Evolutionary conservation across 1,140 invertebrate species (phyloP).

Genomic region (Penaeus indicus): DNA sequence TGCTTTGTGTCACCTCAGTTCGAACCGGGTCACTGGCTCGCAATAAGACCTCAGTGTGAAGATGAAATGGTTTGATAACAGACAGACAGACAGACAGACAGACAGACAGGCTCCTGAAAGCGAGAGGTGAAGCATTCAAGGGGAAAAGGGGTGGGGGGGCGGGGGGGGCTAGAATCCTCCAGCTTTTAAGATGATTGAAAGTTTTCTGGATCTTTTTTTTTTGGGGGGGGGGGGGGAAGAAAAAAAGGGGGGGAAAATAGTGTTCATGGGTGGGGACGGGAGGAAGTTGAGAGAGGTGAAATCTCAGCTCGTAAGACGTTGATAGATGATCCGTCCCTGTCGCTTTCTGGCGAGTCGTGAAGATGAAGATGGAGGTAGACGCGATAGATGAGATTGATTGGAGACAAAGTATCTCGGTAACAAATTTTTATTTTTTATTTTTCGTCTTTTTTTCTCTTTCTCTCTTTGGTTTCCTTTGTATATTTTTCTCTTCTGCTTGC

Average conservation of each 20-base stretch:
- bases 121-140: too few species aligned
- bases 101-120: too few species aligned
- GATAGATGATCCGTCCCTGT: neutral
- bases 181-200: too few species aligned
- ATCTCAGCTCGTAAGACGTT: neutral
- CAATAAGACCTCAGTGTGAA: too few species aligned
- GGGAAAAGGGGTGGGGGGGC: too few species aligned
- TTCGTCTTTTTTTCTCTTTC: neutral
- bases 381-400: neutral
- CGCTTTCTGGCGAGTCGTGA: neutral
- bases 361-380: conserved; percentile 7
- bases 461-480: neutral
- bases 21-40: too few species aligned
- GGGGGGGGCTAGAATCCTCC: too few species aligned
- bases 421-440: neutral
- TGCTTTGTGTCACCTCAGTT: too few species aligned
- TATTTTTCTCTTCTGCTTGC: neutral
- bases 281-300: neutral
- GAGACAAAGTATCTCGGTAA: neutral
- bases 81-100: too few species aligned
- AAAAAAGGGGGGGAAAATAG: neutral
- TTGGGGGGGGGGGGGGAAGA: neutral
- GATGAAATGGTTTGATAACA: too few species aligned
- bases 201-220: too few species aligned
- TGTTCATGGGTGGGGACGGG: neutral